Evolutionary conservation across 2,888 invertebrate genomes (phyloP).

Genomic region (Lasiommata megera): DNA sequence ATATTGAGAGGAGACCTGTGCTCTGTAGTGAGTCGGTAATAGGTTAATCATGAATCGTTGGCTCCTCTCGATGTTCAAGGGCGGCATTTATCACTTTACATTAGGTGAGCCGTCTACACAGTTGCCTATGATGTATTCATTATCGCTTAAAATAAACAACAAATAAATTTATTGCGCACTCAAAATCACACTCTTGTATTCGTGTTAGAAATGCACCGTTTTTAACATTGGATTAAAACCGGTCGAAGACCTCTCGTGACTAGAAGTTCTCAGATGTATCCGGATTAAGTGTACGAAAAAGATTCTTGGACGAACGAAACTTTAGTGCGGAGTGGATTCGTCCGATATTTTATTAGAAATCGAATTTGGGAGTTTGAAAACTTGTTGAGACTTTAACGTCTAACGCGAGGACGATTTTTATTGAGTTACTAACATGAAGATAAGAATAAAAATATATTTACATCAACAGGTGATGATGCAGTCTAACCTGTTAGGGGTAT

Average conservation of each 20-base stretch:
- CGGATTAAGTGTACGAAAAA: slow-evolving; percentile 30
- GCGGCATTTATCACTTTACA: too few relatives aligned
- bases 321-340: slow-evolving; percentile 25
- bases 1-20: too few relatives aligned
- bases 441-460: too few relatives aligned
- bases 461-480: too few relatives aligned
- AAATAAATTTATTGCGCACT: slow-evolving; percentile 11
- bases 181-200: slow-evolving; percentile 22
- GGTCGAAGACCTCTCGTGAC: slow-evolving; percentile 26
- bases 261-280: slow-evolving; percentile 32
- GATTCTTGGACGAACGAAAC: slow-evolving; percentile 35
- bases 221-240: slow-evolving; percentile 29
- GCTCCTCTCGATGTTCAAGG: too few relatives aligned
- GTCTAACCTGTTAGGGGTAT: too few relatives aligned
- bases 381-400: slow-evolving; percentile 22
- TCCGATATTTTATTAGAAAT: slow-evolving; percentile 20
- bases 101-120: too few relatives aligned
- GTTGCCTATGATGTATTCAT: too few relatives aligned
- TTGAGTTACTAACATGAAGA: neutral
- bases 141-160: neutral
- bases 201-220: slow-evolving; percentile 27
- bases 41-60: too few relatives aligned
- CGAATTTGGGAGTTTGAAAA: slow-evolving; percentile 22
- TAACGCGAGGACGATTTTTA: neutral
- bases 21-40: too few relatives aligned